phyloP scores from a whole-genome alignment of 2,113 vertebrate species.

The Callorhinus ursinus region DNA sequence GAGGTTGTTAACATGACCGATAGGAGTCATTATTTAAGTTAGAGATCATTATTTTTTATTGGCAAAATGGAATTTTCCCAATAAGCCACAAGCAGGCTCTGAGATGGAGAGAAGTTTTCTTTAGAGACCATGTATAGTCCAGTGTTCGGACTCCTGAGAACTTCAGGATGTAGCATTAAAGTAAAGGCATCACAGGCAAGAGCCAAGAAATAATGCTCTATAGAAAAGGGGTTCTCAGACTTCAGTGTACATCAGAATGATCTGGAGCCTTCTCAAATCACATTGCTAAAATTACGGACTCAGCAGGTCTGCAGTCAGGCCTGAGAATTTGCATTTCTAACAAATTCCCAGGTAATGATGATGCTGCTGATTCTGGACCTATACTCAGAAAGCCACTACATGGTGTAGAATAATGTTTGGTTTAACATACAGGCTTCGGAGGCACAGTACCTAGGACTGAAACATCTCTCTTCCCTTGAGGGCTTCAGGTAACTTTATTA shows the following conservation, averaged over 20 bases:
- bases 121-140: not conserved
- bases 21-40: constrained; percentile 62
- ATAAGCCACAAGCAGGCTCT: not conserved
- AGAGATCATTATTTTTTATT: constrained; percentile 79
- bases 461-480: not conserved
- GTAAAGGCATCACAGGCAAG: not conserved
- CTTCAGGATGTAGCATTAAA: not conserved
- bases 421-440: not conserved
- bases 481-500: not conserved
- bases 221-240: not conserved
- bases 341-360: not conserved
- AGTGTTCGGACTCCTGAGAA: not conserved
- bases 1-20: constrained; percentile 75
- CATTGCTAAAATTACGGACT: not conserved
- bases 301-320: not conserved
- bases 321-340: not conserved
- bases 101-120: not conserved
- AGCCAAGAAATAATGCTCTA: not conserved
- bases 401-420: not conserved
- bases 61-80: constrained; percentile 66
- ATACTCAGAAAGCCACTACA: not conserved
- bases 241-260: not conserved
- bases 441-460: not conserved
- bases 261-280: not conserved
- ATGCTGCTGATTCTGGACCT: not conserved